Evolutionary conservation across 2,113 vertebrate species (phyloP), one percentile per base, ranked within the genome.

Genomic region (Paraplagusia blochii): DNA sequence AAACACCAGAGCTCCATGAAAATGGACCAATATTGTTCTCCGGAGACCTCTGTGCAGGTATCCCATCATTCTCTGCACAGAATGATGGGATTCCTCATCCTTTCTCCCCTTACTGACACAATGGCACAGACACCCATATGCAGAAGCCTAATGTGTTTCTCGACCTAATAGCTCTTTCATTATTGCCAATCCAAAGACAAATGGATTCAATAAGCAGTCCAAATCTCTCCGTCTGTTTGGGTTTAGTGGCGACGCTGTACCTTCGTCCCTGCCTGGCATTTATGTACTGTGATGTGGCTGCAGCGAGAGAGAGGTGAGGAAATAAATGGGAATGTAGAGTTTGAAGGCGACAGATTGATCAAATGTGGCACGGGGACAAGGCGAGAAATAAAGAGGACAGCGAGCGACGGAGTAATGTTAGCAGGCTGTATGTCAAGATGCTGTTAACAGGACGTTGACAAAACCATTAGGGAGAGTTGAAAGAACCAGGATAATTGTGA

Each of bases 91-190:
- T n/a, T n/a, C n/a, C n/a, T n/a, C n/a, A n/a, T n/a, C n/a, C 43
- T 60, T 44, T 54, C 14, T 53, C 36, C 9, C 44, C 11, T 29
- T 46, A 66, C 44, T 17, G 44, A 14, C 53, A 66, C 58, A 58
- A 40, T 40, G 38, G 38, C 10, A 40, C 11, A 40, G 22, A 55
- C 36, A 54, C 47, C 38, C 16, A 53, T 9, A 62, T 49, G 55
- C 55, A 29, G 44, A 2, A 48, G 56, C 22, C 64, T 75, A 77
- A 81, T 84, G 74, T 58, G 63, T 84, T 29, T 74, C 61, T 46
- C 44, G 11, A 33, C 58, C 76, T 85, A 82, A 86, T 74, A 75
- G 76, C 69, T 81, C 77, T 84, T 88, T 83, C 75, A 88, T 85
- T 84, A 85, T 73, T 70, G 72, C 70, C 81, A 82, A 80, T 85